Percentiles rank a stretch among this genome's conserved stretches.
Evolutionary conservation across 2,888 invertebrate species (phyloP).

Genomic region (Coleophora deauratella): DNA sequence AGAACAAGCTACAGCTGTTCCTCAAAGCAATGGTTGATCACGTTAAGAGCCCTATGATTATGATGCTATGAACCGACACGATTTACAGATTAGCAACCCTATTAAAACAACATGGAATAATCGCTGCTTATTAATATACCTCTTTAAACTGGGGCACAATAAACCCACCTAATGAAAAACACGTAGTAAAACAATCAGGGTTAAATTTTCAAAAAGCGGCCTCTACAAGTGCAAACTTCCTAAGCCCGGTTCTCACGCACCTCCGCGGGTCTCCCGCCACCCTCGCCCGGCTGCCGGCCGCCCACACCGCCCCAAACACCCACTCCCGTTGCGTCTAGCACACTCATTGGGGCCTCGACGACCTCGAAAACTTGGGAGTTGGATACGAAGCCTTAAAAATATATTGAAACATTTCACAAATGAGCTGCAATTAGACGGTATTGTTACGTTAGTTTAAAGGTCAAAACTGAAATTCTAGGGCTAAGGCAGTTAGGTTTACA

Average conservation of each 20-base stretch:
- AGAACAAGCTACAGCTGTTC: too few species aligned
- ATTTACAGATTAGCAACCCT: too few species aligned
- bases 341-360: conserved; percentile 35
- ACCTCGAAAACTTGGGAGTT: conserved; percentile 53
- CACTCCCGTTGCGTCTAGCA: conserved; percentile 45
- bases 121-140: too few species aligned
- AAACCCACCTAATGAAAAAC: too few species aligned
- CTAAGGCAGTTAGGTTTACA: background rate
- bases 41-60: too few species aligned
- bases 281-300: conserved; percentile 6
- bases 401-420: conserved; percentile 20
- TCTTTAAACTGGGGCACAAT: background rate
- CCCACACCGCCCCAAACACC: conserved; percentile 13
- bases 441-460: conserved; percentile 15
- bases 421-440: conserved; percentile 21
- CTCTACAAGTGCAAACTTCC: conserved; percentile 45
- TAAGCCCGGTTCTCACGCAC: conserved; percentile 28
- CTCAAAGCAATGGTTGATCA: too few species aligned
- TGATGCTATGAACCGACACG: too few species aligned
- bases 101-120: too few species aligned
- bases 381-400: conserved; percentile 13
- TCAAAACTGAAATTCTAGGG: background rate
- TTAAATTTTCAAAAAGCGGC: conserved; percentile 29
- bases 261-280: conserved; percentile 16
- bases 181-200: conserved; percentile 8